These are phyloP conservation scores for Halisarca cf. caerulea DNA, from an alignment of 37 sponge, comb jelly and placozoan genomes.

Conservation along the genomic window DNA sequence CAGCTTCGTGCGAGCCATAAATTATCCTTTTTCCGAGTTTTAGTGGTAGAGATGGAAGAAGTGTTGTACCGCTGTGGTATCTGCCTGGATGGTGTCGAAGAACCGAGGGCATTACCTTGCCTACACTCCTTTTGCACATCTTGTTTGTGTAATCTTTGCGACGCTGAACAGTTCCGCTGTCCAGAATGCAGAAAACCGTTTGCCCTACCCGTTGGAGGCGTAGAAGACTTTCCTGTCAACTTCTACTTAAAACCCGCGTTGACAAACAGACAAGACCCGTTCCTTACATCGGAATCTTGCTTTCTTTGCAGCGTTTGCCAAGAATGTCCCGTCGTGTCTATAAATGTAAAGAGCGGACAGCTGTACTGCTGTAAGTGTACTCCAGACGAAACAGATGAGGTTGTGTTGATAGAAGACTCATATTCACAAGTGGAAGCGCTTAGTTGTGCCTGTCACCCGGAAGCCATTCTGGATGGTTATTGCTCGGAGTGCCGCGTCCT, in stretches of 20 bases:
- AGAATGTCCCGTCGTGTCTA: not conserved
- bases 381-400: too few species aligned
- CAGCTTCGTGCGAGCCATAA: too few species aligned
- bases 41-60: not conserved
- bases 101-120: conserved; percentile 16
- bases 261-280: not conserved
- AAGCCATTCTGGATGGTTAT: too few species aligned
- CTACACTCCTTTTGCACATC: conserved; percentile 23
- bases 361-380: too few species aligned
- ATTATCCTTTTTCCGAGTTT: not conserved
- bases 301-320: not conserved
- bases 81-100: not conserved
- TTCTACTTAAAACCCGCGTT: not conserved
- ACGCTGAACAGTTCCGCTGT: not conserved
- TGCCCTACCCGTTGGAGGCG: not conserved
- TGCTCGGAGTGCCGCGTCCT: too few species aligned
- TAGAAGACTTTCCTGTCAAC: conserved; percentile 14
- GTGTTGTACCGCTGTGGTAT: not conserved
- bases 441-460: too few species aligned
- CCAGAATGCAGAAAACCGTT: conserved; percentile 22
- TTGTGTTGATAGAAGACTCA: too few species aligned
- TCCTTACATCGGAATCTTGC: not conserved
- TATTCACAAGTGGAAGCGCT: too few species aligned
- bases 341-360: too few species aligned
- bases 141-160: not conserved